phyloP scores from a whole-genome alignment of 2,113 vertebrate genomes.

The Ammospiza nelsoni region DNA sequence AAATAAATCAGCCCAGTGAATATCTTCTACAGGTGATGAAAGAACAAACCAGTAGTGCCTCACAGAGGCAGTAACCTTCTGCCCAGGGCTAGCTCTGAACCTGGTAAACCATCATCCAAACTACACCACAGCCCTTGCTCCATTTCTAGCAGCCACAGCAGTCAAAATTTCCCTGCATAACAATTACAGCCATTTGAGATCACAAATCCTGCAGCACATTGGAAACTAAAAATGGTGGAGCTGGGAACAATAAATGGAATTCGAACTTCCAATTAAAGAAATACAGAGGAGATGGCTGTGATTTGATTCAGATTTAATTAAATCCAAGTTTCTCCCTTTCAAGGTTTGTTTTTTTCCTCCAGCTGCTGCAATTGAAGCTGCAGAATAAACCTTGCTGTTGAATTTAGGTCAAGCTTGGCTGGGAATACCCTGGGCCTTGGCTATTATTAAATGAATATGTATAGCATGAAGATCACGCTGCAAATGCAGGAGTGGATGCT shows the following conservation, averaged over 20 bases:
- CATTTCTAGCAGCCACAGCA: neutral
- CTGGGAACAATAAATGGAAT: slow-evolving; percentile 18
- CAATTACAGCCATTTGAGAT: neutral
- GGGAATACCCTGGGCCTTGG: neutral
- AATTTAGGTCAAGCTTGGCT: slow-evolving; percentile 50
- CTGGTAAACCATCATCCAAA: neutral
- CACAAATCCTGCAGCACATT: neutral
- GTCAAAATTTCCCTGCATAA: neutral
- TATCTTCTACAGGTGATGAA: neutral
- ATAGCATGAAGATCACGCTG: neutral
- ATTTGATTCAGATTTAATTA: slow-evolving; percentile 10
- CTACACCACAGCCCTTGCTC: neutral
- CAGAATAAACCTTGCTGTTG: neutral
- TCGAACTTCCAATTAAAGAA: slow-evolving; percentile 39
- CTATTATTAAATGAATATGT: neutral
- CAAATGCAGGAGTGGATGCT: neutral
- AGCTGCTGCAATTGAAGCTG: neutral
- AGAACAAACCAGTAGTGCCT: neutral
- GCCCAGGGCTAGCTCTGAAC: neutral
- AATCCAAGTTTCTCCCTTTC: neutral
- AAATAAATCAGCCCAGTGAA: neutral
- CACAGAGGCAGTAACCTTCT: neutral
- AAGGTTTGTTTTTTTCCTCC: neutral
- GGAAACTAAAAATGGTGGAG: neutral
- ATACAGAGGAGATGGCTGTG: neutral